Conservation (phyloP, 2,113 vertebrate genomes). For the Oenanthe oenanthe region DNA sequence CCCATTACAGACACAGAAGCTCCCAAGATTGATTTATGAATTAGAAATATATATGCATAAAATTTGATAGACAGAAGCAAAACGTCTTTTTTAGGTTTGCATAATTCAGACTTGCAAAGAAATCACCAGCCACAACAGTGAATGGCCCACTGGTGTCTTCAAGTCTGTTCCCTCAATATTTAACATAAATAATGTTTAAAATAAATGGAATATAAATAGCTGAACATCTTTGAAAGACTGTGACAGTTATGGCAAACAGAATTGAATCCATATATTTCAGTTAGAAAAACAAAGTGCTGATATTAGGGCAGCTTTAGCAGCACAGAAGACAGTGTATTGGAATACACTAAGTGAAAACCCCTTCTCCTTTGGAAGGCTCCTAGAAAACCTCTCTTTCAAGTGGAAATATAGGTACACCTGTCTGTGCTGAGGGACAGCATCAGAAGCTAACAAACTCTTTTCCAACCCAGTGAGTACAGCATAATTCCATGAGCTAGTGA, state of each 20-base stretch:
- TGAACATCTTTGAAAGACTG: not conserved
- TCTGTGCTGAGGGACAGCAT: not conserved
- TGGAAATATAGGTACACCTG: not conserved
- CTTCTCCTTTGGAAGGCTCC: not conserved
- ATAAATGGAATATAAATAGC: not conserved
- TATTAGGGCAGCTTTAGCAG: not conserved
- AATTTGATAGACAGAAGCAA: not conserved
- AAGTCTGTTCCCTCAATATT: not conserved
- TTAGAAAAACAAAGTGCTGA: not conserved
- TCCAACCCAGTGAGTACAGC: not conserved
- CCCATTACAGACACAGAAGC: not conserved
- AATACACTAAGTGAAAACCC: not conserved
- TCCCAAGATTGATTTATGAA: not conserved
- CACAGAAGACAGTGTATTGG: not conserved
- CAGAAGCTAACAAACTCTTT: not conserved
- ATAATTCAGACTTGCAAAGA: not conserved
- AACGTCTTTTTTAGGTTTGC: not conserved
- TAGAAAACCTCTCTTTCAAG: not conserved
- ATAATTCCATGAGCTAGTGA: not conserved
- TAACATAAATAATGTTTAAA: not conserved
- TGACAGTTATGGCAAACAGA: not conserved
- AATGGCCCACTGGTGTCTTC: not conserved
- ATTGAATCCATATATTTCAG: not conserved
- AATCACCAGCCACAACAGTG: not conserved
- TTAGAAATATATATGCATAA: not conserved